Percentiles rank a stretch among this genome's conserved stretches.
phyloP scores from a whole-genome alignment of 1,140 invertebrate genomes.

The Drosophila athabasca region DNA sequence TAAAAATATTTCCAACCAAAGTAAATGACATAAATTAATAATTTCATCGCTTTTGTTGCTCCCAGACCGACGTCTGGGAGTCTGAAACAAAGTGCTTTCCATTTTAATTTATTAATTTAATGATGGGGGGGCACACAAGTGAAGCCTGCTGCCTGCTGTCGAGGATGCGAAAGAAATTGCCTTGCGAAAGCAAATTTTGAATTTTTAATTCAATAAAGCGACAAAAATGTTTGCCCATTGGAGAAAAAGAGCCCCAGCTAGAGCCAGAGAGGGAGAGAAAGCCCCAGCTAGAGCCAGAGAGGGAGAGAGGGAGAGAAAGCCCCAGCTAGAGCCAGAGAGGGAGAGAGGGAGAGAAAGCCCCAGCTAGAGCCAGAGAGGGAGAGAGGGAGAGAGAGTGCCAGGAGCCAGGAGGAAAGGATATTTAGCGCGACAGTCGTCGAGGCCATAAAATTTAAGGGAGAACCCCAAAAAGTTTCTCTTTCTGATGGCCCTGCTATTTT shows the following conservation, averaged over 20 bases:
- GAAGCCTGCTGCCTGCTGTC: neutral
- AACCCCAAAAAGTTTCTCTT: slow-evolving; percentile 34
- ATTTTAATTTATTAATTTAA: slow-evolving; percentile 83
- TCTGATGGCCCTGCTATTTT: slow-evolving; percentile 33
- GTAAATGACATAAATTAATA: slow-evolving; percentile 79
- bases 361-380: neutral
- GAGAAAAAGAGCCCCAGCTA: slow-evolving; percentile 23
- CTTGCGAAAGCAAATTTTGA: slow-evolving; percentile 57
- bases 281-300: slow-evolving; percentile 1
- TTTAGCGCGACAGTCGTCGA: slow-evolving; percentile 73
- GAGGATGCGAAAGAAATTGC: slow-evolving; percentile 35
- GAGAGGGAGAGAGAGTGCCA: slow-evolving; percentile 5
- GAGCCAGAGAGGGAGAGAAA: neutral
- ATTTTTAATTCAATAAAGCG: slow-evolving; percentile 82
- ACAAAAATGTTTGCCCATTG: slow-evolving; percentile 70
- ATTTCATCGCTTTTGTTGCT: slow-evolving; percentile 60
- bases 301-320: no score
- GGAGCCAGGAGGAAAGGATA: slow-evolving; percentile 34
- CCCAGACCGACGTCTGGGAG: slow-evolving; percentile 3
- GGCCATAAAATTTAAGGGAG: slow-evolving; percentile 69
- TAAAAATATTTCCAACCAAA: slow-evolving; percentile 67
- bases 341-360: slow-evolving; percentile 28
- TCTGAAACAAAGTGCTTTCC: slow-evolving; percentile 78
- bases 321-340: no score
- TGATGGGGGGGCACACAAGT: slow-evolving; percentile 27